These are phyloP conservation scores for Hylaeus anthracinus DNA, from an alignment of 1,140 invertebrate species.

Conservation along the genomic window DNA sequence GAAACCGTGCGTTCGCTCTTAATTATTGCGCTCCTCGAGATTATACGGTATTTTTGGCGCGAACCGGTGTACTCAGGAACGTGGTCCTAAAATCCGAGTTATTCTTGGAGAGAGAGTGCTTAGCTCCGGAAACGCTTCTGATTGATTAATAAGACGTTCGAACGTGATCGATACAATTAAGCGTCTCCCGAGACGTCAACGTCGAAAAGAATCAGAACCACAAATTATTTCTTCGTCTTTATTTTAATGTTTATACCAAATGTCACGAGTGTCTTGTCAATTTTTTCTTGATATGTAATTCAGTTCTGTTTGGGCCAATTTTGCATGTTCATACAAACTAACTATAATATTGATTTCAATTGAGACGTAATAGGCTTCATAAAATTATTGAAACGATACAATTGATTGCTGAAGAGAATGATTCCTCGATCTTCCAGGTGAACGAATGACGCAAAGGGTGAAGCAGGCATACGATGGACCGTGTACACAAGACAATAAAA, in stretches of 20 bases:
- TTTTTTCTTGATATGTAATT: background rate
- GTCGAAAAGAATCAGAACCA: background rate
- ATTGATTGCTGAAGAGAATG: background rate
- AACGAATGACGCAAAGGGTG: no score
- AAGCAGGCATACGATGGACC: no score
- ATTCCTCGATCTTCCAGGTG: background rate
- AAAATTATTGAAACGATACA: background rate
- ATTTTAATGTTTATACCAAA: no score
- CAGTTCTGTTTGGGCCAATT: no score
- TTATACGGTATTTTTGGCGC: constrained; percentile 56
- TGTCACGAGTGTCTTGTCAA: background rate
- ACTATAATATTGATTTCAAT: no score
- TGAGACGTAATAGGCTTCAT: background rate
- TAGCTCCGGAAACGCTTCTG: constrained; percentile 17
- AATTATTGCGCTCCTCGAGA: constrained; percentile 47
- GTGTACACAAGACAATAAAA: background rate
- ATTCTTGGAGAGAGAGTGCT: constrained; percentile 23
- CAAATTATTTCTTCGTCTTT: no score
- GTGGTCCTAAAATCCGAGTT: constrained; percentile 37
- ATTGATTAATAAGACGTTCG: constrained; percentile 48
- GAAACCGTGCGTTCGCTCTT: constrained; percentile 39
- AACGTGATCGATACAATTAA: constrained; percentile 24
- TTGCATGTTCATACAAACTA: no score
- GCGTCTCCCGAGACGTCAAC: background rate
- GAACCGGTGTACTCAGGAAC: constrained; percentile 28